Evolutionary conservation across 2,113 vertebrate species (phyloP).

Genomic region (Brachyhypopomus gauderio): DNA sequence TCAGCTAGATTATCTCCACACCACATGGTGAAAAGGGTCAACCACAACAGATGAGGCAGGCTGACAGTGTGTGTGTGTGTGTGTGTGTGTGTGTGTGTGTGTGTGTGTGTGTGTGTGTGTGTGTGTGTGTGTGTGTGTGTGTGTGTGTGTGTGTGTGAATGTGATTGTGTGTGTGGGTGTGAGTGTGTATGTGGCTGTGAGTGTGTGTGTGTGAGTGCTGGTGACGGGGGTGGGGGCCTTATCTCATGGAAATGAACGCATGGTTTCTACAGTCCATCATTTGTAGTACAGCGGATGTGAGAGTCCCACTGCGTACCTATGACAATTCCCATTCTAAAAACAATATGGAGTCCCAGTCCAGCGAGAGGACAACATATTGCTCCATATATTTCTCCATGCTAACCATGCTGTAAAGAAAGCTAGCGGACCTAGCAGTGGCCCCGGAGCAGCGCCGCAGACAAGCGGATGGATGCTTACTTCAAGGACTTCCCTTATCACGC

Average conservation of each 20-base stretch:
- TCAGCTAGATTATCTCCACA: not conserved
- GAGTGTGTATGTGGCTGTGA: not conserved
- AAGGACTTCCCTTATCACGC: slow-evolving; percentile 54
- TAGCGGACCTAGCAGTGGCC: not conserved
- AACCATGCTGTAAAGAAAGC: not conserved
- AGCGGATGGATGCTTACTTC: slow-evolving; percentile 29
- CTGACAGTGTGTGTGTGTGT: not conserved
- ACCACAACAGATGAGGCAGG: not conserved
- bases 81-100: not conserved
- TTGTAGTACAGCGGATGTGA: not conserved
- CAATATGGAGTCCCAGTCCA: too few species aligned
- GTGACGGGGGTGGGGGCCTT: not conserved
- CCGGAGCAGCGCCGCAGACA: not conserved
- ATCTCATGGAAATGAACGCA: not conserved
- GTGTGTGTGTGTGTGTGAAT: not conserved
- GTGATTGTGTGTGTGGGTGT: not conserved
- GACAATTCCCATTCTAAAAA: not conserved
- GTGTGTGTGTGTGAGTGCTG: not conserved
- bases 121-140: not conserved
- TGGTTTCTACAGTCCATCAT: slow-evolving; percentile 1
- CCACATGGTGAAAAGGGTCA: too few species aligned
- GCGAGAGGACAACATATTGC: too few species aligned
- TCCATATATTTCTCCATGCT: not conserved
- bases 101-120: too few species aligned
- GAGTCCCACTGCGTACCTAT: not conserved